Evolutionary conservation across 2,113 vertebrate species (phyloP).

Genomic region (Sylvia atricapilla): DNA sequence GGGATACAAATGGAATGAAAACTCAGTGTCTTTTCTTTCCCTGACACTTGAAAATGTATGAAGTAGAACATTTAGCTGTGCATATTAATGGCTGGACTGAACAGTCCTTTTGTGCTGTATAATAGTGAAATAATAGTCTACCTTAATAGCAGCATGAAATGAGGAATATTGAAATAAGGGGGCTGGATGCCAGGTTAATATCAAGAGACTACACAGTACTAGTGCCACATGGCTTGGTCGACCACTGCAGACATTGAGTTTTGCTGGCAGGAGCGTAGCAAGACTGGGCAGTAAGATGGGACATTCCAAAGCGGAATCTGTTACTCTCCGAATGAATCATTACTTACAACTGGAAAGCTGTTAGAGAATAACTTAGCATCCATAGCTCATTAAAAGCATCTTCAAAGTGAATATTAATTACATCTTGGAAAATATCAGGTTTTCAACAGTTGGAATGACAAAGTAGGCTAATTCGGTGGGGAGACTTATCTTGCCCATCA

Average conservation of each 20-base stretch:
- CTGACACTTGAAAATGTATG: neutral
- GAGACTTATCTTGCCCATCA: constrained; percentile 58
- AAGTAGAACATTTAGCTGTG: neutral
- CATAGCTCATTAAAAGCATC: constrained; percentile 61
- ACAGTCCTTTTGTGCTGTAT: neutral
- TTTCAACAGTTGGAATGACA: constrained; percentile 68
- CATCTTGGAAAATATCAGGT: constrained; percentile 63
- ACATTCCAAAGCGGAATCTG: constrained; percentile 52
- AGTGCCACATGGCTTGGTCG: constrained; percentile 53
- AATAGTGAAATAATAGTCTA: constrained; percentile 6
- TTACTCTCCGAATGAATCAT: constrained; percentile 52
- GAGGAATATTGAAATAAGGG: constrained; percentile 44
- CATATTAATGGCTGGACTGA: neutral
- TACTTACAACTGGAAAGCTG: constrained; percentile 55
- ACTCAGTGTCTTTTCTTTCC: neutral
- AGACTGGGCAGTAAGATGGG: constrained; percentile 42
- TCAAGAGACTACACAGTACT: constrained; percentile 32
- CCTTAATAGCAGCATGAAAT: constrained; percentile 23
- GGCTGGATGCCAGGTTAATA: constrained; percentile 52
- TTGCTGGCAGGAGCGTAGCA: constrained; percentile 45
- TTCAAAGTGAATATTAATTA: constrained; percentile 69
- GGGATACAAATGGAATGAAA: constrained; percentile 10
- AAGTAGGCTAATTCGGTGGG: constrained; percentile 61
- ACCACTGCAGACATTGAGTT: constrained; percentile 48
- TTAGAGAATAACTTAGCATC: constrained; percentile 53